Base-by-base conservation (phyloP, 1,140 invertebrate species). In the Whitmania pigra region DNA sequence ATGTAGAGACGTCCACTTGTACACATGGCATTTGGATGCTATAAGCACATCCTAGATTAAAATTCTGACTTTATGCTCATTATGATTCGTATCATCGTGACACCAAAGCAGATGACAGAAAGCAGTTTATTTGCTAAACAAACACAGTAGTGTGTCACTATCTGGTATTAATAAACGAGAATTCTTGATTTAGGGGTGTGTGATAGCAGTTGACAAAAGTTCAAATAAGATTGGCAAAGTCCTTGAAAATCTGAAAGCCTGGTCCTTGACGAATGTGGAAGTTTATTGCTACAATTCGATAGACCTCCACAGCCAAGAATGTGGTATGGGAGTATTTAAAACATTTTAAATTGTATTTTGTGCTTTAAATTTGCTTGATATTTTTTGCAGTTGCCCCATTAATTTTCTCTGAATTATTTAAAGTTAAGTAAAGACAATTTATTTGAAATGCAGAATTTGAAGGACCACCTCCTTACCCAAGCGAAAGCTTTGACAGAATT, bases 401-500 rank as follows among this genome's bases (percentile, higher is more conserved):
- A 2, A 25, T 25, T 63, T 22, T 31, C 9, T 22, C 29, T 25
- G 57, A 25, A 25, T 25, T 22, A 31, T 63, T 31, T 63, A 11
- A 4, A 63, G 22, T 15, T 60, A 22, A 13, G 54, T 57, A 57
- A 11, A 31, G 29, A 2, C 3, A 31, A 63, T 22, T n/a, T n/a
- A 2, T 25, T 25, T n/a, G 9, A 63, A 63, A 18, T 25, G 20
- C 57, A 25, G 22, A 25, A 31, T 7, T 25, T n/a, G 18, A 63
- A 17, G 76, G 75, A 69, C 88, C 89, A 25, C 81, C 80, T 15
- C 90, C 90, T 36, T 92, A 87, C 83, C 75, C 79, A 0, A 77
- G 82, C 49, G 83, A 85, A 76, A 84, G 81, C 60, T 94, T 93
- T 83, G 89, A 93, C 82, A 86, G 87, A 77, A 86, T 94, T 69